A percentile compares a stretch with the other conserved stretches of the same genome.
phyloP scores from a whole-genome alignment of 2,888 invertebrate genomes.

The Ornithoptera priamus region DNA sequence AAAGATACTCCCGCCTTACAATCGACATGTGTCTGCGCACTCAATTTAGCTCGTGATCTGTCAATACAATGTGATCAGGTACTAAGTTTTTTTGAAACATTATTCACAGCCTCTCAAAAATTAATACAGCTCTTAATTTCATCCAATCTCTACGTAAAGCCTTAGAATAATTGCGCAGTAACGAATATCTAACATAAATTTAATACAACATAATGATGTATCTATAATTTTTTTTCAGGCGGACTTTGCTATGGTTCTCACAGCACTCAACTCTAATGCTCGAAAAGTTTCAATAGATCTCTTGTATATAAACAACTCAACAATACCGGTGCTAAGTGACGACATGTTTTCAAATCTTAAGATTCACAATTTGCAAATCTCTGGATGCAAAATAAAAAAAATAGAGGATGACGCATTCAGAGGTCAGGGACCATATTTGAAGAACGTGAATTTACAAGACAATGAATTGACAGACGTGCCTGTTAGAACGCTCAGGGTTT shows the following conservation, averaged over 20 bases:
- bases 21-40: conserved; percentile 92
- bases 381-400: conserved; percentile 87
- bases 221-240: conserved; percentile 76
- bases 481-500: conserved; percentile 83
- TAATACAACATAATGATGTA: background rate
- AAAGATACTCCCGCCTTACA: conserved; percentile 86
- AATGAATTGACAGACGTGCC: conserved; percentile 90
- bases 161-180: background rate
- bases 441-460: conserved; percentile 91
- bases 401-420: conserved; percentile 88
- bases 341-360: conserved; percentile 84
- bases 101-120: background rate
- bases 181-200: background rate
- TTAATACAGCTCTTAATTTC: conserved; percentile 1
- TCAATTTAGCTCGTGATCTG: conserved; percentile 90
- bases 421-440: conserved; percentile 89
- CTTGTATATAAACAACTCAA: conserved; percentile 93
- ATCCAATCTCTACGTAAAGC: background rate
- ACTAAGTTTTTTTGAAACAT: conserved; percentile 29
- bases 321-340: conserved; percentile 84
- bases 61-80: conserved; percentile 94
- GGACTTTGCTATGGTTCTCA: conserved; percentile 86
- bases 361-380: conserved; percentile 91
- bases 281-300: conserved; percentile 86
- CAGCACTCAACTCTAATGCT: conserved; percentile 85